Evolutionary conservation across 2,888 invertebrate species (phyloP).

Genomic region (Copidosoma aretas): DNA sequence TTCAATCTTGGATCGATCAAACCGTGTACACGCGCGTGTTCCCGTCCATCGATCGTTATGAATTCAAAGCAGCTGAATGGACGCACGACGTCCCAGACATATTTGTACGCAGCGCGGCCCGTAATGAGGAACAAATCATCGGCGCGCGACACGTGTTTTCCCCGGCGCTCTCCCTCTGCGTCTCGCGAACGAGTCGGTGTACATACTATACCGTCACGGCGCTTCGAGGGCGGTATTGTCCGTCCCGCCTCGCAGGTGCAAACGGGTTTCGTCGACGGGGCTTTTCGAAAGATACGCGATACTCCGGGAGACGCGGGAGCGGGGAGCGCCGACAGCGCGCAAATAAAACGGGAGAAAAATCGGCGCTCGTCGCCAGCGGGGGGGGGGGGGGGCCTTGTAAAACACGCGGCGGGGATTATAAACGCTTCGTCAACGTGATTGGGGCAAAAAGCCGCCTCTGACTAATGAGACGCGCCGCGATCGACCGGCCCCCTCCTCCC

Average conservation of each 20-base stretch:
- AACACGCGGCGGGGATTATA: conserved; percentile 62
- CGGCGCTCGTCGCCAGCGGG: conserved; percentile 52
- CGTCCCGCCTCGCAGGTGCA: conserved; percentile 51
- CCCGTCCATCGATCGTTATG: too few relatives aligned
- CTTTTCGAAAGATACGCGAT: not conserved
- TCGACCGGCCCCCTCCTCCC: not conserved
- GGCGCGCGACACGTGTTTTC: too few relatives aligned
- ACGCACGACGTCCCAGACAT: too few relatives aligned
- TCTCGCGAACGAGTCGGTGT: conserved; percentile 37
- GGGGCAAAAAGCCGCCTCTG: conserved; percentile 62
- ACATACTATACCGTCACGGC: conserved; percentile 52
- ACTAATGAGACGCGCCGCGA: conserved; percentile 55
- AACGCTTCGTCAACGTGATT: conserved; percentile 64
- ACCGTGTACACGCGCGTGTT: too few relatives aligned
- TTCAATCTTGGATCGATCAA: too few relatives aligned
- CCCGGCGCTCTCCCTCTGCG: conserved; percentile 6
- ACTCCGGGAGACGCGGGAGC: conserved; percentile 21
- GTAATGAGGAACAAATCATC: too few relatives aligned
- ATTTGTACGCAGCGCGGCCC: too few relatives aligned
- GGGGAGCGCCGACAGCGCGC: not conserved
- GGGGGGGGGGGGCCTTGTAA: conserved; percentile 57
- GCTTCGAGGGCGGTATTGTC: conserved; percentile 40
- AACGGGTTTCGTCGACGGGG: conserved; percentile 51
- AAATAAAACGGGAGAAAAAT: conserved; percentile 40
- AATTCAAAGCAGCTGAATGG: too few relatives aligned